These are phyloP conservation scores for Apodemus agrarius DNA, from an alignment of 2,797 vertebrate species.

Conservation along the genomic window DNA sequence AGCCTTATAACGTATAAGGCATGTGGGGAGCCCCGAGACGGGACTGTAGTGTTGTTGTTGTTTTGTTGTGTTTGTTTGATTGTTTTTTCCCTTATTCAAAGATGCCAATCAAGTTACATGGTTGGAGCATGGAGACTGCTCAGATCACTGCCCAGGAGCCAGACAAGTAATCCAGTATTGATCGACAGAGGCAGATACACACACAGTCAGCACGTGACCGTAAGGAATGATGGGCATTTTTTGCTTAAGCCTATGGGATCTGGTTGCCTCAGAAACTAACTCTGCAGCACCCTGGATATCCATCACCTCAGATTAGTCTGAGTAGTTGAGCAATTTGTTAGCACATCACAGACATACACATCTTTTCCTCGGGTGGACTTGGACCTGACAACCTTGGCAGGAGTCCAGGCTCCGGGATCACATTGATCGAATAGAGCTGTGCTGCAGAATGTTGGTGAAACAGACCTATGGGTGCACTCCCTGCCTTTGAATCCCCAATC, in stretches of 20 bases:
- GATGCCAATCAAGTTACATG: conserved; percentile 32
- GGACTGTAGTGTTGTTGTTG: background rate
- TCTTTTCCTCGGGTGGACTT: conserved; percentile 48
- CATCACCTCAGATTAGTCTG: conserved; percentile 39
- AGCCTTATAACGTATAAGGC: conserved; percentile 5
- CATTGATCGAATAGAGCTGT: conserved; percentile 38
- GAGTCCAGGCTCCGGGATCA: background rate
- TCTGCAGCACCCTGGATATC: background rate
- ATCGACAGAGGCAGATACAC: background rate
- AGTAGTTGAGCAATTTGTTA: conserved; percentile 48
- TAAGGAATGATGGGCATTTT: background rate
- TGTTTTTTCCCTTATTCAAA: background rate
- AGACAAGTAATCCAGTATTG: background rate
- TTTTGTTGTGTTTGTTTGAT: background rate
- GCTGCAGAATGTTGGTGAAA: background rate
- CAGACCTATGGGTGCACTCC: background rate
- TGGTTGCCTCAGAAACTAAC: conserved; percentile 47
- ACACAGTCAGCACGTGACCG: background rate
- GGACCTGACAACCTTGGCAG: background rate
- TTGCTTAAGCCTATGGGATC: background rate
- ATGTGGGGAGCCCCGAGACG: background rate
- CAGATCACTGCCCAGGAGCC: background rate
- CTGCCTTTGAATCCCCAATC: background rate
- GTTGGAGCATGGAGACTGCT: background rate
- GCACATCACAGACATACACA: conserved; percentile 1